phyloP scores from a whole-genome alignment of 1,140 invertebrate species.

The Planococcus citri region DNA sequence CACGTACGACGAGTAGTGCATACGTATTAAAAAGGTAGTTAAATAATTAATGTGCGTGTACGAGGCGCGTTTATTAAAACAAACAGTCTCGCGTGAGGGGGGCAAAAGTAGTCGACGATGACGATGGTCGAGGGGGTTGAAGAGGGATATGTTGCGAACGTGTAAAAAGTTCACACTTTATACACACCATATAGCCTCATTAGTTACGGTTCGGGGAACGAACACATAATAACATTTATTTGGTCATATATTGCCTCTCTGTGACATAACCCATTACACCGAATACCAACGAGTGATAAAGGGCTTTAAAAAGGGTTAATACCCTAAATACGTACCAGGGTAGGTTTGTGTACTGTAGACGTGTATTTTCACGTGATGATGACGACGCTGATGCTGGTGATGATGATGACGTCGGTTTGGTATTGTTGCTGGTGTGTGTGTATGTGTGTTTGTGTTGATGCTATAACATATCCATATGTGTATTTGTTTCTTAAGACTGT shows the following conservation, averaged over 20 bases:
- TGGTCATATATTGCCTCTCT: constrained; percentile 14
- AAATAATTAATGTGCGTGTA: background rate
- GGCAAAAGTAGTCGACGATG: too few species aligned
- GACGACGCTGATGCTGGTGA: too few species aligned
- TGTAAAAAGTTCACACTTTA: background rate
- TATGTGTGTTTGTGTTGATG: background rate
- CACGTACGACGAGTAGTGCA: too few species aligned
- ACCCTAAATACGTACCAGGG: too few species aligned
- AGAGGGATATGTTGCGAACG: too few species aligned
- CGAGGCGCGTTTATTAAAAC: background rate
- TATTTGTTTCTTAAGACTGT: too few species aligned
- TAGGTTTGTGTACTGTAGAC: background rate
- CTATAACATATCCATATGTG: too few species aligned
- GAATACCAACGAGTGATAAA: constrained; percentile 15
- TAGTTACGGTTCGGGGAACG: constrained; percentile 11
- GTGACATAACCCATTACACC: constrained; percentile 14
- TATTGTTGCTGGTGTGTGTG: too few species aligned
- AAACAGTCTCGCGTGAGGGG: background rate
- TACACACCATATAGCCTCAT: background rate
- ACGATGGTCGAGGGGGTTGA: background rate
- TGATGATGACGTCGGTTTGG: too few species aligned
- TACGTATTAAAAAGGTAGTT: background rate
- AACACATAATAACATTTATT: constrained; percentile 18
- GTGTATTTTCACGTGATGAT: too few species aligned
- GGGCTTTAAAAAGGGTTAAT: constrained; percentile 9